Base-by-base conservation (phyloP, 2,888 invertebrate genomes). In the Alentia gelatinosa region DNA sequence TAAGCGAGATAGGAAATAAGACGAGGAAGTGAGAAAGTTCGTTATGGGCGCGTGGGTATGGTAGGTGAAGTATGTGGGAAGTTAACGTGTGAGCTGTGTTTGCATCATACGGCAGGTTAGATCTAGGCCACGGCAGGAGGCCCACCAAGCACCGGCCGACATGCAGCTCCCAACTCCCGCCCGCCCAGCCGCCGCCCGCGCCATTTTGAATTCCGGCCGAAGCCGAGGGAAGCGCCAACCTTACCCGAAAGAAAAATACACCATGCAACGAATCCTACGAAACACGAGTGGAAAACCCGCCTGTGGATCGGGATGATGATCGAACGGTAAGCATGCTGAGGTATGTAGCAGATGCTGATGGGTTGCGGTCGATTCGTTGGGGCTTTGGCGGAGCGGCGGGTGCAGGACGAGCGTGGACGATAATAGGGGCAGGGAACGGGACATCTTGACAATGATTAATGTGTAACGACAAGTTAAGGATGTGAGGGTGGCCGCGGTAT, bases 391-490 rank as follows among this genome's bases (percentile, higher is more conserved):
- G 19, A 47, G 47, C 19, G 47, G 47, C 7, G 7, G 47, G 68
- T 68, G 33, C 68, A 68, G 4, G 3, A 68, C 15, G 68, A 30
- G 26, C 12, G 68, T 35, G 37, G 39, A 39, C 79, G 79, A 79
- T 35, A 79, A 35, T 63, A 63, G 63, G 15, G 12, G 63, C 9
- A 19, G 9, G 47, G 47, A 19, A 47, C 9, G 9, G 47, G 47
- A 19, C 26, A 63, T 63, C 63, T 79, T 42, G 86, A 86, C 86
- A 50, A 19, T 86, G 86, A 86, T 86, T 86, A 86, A 86, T 86
- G 47, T 47, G 50, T 47, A 86, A 86, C 30, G 86, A 86, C 86
- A 86, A 86, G 86, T 86, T 86, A 30, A 50, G 47, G 86, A 86
- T 86, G 50, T 47, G 56, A n/a, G n/a, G n/a, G n/a, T n/a, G n/a